These are phyloP conservation scores for Achroia grisella DNA, from an alignment of 1,140 invertebrate species.

Conservation along the genomic window DNA sequence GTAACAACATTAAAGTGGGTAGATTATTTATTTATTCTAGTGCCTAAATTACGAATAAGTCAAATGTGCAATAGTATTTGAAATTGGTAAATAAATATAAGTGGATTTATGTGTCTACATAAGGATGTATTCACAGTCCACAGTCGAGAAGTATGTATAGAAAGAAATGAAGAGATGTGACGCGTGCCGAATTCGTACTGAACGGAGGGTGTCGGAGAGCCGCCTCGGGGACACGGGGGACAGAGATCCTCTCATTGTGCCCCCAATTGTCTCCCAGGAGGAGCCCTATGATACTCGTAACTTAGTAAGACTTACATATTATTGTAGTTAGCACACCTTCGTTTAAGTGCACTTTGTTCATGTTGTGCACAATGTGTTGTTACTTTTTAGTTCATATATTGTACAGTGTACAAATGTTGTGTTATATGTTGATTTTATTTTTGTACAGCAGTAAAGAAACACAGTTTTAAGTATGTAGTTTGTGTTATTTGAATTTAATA, in stretches of 20 bases:
- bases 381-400: not conserved
- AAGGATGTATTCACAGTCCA: constrained; percentile 29
- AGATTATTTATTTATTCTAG: not conserved
- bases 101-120: no score
- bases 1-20: constrained; percentile 3
- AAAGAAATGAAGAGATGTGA: constrained; percentile 67
- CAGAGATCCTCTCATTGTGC: constrained; percentile 51
- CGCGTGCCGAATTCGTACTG: constrained; percentile 51
- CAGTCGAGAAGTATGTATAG: constrained; percentile 66
- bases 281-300: constrained; percentile 47
- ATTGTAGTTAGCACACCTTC: constrained; percentile 27
- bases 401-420: no score
- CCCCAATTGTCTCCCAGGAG: constrained; percentile 52
- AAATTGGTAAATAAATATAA: not conserved
- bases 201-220: constrained; percentile 37
- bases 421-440: no score
- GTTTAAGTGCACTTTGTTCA: no score
- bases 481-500: no score
- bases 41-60: not conserved
- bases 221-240: constrained; percentile 30
- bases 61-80: not conserved
- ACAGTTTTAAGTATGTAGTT: no score
- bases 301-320: constrained; percentile 52
- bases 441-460: no score
- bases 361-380: constrained; percentile 26